Base-by-base conservation (phyloP, 2,797 vertebrate genomes). In the Oryzias dopingdopingensis region DNA sequence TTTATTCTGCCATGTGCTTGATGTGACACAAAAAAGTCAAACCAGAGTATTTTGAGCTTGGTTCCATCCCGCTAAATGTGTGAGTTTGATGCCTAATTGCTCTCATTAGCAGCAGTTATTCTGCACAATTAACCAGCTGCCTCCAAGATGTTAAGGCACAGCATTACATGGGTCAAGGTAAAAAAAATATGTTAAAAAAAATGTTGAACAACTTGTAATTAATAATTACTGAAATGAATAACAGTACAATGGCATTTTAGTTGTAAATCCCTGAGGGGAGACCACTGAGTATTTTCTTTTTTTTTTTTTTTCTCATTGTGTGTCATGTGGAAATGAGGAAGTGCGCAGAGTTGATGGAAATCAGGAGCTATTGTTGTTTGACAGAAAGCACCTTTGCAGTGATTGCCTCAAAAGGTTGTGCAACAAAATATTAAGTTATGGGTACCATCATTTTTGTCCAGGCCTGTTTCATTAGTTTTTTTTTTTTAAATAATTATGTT, bases 341-440 rank as follows among this genome's bases (percentile, higher is more conserved):
- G 65, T 80, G 69, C 6, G 26, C 53, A 14, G 59, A 22, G 72
- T 70, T 74, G 82, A 83, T 83, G 58, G 69, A 88, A 89, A 90
- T 89, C 85, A 86, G 83, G 71, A 79, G 77, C 86, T 70, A 89
- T 90, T 90, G 88, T 90, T 84, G 73, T 87, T 83, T 88, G 90
- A 90, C 87, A 88, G 87, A 74, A 66, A 67, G 70, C 90, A 89
- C 89, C 90, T 91, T 91, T 88, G 74, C 85, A 73, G 83, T 86
- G 84, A 90, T 89, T 89, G 85, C 79, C 79, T 64, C n/a, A n/a
- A n/a, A n/a, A n/a, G n/a, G n/a, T n/a, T n/a, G n/a, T n/a, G n/a
- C n/a, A n/a, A n/a, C n/a, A n/a, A n/a, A n/a, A n/a, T n/a, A n/a
- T n/a, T n/a, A n/a, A n/a, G n/a, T n/a, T n/a, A n/a, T n/a, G n/a